phyloP scores from a whole-genome alignment of 2,888 invertebrate species.

The Papilio gigon region DNA sequence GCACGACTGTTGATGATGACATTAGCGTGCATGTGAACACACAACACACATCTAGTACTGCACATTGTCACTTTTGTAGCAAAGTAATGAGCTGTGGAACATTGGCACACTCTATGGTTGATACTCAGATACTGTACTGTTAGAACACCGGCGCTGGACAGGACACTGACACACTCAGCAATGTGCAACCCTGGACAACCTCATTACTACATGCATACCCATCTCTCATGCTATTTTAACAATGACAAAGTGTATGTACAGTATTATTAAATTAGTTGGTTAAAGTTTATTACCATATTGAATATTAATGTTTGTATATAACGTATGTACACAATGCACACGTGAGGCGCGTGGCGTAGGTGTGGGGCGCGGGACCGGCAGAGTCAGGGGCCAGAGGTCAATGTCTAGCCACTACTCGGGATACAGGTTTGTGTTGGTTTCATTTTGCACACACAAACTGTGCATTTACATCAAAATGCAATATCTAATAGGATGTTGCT shows the following conservation, averaged over 20 bases:
- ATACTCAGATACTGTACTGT: no score
- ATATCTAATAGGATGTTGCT: conserved; percentile 25
- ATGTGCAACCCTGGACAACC: no score
- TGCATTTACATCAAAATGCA: conserved; percentile 26
- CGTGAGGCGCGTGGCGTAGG: conserved; percentile 34
- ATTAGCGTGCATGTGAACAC: no score
- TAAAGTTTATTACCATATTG: conserved; percentile 32
- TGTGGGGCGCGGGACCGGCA: conserved; percentile 38
- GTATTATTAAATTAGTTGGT: conserved; percentile 9
- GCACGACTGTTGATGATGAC: no score
- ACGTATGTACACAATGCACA: conserved; percentile 38
- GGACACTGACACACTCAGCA: no score
- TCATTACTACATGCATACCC: background rate
- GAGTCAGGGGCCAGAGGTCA: conserved; percentile 45
- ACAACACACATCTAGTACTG: no score
- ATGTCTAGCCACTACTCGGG: conserved; percentile 42
- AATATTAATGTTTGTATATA: conserved; percentile 35
- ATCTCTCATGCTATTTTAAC: background rate
- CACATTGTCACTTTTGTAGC: no score
- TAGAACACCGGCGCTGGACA: no score
- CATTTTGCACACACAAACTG: conserved; percentile 27
- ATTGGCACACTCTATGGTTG: no score
- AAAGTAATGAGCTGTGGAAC: no score
- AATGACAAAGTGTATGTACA: background rate
- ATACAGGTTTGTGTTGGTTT: conserved; percentile 35